A percentile compares a stretch with the other conserved stretches of the same genome.
phyloP scores from a whole-genome alignment of 2,888 invertebrate species.

The Amiota minor region DNA sequence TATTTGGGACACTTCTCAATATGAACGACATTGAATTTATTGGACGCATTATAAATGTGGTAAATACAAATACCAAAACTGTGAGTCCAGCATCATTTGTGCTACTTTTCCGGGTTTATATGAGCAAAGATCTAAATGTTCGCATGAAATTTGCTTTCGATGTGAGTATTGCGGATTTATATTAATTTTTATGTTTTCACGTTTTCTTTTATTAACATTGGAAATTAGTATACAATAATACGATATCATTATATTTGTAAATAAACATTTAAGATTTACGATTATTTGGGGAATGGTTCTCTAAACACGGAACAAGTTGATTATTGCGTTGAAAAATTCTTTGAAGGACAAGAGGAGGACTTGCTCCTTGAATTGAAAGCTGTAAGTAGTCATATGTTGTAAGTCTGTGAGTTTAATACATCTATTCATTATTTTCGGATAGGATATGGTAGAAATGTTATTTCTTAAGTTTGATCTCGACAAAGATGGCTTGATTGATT shows the following conservation, averaged over 20 bases:
- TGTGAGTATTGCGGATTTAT: background rate
- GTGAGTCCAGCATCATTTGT: background rate
- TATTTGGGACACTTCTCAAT: background rate
- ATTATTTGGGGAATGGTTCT: background rate
- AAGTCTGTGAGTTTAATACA: too few species aligned
- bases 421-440: background rate
- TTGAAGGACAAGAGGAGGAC: background rate
- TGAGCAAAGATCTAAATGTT: background rate
- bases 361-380: background rate
- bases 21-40: background rate
- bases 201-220: background rate
- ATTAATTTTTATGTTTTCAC: background rate
- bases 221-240: too few species aligned
- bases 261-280: background rate
- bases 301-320: background rate
- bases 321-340: background rate
- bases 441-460: background rate
- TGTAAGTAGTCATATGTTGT: background rate
- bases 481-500: background rate
- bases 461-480: background rate
- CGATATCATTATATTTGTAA: too few species aligned
- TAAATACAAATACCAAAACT: background rate
- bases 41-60: background rate
- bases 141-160: background rate
- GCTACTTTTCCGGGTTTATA: background rate